These are phyloP conservation scores for Delphinus delphis DNA, from an alignment of 2,113 vertebrate species.

Conservation along the genomic window DNA sequence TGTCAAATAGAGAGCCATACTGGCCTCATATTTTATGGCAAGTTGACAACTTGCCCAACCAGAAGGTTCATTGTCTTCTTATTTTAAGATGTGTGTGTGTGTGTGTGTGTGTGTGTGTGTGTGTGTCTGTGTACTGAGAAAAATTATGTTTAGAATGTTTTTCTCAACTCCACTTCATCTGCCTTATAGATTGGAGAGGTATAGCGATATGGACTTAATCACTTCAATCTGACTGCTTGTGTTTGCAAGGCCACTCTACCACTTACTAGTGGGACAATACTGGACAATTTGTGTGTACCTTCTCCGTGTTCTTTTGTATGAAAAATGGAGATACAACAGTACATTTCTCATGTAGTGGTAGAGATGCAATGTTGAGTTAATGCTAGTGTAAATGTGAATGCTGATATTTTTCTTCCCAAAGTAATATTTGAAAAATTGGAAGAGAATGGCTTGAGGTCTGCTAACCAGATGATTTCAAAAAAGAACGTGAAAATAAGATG, in stretches of 20 bases:
- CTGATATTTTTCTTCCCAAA: background rate
- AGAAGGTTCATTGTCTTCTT: background rate
- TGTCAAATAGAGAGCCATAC: background rate
- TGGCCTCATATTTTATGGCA: background rate
- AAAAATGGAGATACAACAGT: background rate
- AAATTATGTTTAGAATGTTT: background rate
- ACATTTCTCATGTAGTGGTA: background rate
- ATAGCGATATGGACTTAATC: background rate
- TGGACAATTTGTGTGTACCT: background rate
- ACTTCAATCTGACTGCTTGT: background rate
- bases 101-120: background rate
- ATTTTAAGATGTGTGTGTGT: background rate
- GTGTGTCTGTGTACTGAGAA: background rate
- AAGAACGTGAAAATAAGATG: background rate
- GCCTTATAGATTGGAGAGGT: background rate
- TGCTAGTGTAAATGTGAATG: background rate
- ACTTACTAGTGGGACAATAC: background rate
- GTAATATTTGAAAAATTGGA: background rate
- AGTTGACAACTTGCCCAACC: background rate
- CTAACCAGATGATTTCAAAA: background rate
- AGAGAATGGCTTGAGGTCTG: background rate
- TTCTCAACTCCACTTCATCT: background rate
- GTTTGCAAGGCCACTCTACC: accelerated
- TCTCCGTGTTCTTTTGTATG: background rate
- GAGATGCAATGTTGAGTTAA: background rate